Base-by-base conservation (phyloP, 1,140 invertebrate species). In the Pseudomyrmex flavicornis region DNA sequence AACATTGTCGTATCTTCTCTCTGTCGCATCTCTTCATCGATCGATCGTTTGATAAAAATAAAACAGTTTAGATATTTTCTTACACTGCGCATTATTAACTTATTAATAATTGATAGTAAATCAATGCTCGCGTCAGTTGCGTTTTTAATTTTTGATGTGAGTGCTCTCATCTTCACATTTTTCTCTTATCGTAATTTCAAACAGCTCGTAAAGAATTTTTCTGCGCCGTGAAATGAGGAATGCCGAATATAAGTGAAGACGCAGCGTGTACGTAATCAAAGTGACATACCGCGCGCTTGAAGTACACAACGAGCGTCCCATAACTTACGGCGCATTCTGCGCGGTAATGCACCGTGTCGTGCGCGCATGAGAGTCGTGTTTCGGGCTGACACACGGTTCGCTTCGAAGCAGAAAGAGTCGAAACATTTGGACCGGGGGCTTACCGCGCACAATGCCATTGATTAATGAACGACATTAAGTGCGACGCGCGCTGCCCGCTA, bases 381-480 rank as follows among this genome's bases (percentile, higher is more conserved):
- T 54, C 20, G 66, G 75, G 46, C 75, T 72, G 68, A 74, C 44
- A 66, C 65, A 69, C 74, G 59, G 48, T 12, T 15, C 73, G 62
- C 56, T 44, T 46, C 35, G 35, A 52, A 66, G 73, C 56, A 58
- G 17, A 52, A 72, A 83, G 76, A 69, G 87, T 85, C 85, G 85
- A 90, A 90, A 90, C 86, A 89, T 90, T 90, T 90, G 85, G 88
- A 89, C 75, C 76, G 35, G 72, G 86, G 46, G 52, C 77, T 90
- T 88, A 82, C 69, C 48, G 83, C 62, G 86, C 48, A 90, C 89
- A 89, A 90, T 87, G 87, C 83, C 48, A 89, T 90, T 90, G 88
- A 90, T 90, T 90, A 90, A 90, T 90, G 89, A 86, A 85, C 58
- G 85, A 83, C 83, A 90, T 89, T 88, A 90, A 87, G 82, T 75